Evolutionary conservation across 2,113 vertebrate genomes (phyloP).

Genomic region (Hystrix brachyura): DNA sequence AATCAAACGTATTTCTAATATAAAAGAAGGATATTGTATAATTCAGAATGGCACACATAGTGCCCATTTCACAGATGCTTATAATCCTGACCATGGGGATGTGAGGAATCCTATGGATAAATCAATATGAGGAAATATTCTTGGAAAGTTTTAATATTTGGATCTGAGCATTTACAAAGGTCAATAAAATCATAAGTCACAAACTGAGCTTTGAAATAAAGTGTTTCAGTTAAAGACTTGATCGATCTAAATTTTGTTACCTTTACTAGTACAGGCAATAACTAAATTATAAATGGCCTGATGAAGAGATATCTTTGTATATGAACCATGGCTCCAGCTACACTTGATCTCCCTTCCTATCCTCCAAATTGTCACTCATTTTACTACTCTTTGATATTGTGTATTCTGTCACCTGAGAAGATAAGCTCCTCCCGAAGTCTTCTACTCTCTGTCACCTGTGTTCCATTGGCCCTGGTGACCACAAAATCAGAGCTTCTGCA

Average conservation of each 20-base stretch:
- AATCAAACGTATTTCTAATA: neutral
- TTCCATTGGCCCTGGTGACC: neutral
- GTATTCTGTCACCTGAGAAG: neutral
- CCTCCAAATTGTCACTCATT: neutral
- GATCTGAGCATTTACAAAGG: neutral
- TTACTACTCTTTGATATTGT: neutral
- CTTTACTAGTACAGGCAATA: neutral
- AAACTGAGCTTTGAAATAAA: constrained; percentile 34
- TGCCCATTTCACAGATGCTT: neutral
- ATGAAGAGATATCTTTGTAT: neutral
- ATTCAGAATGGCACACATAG: neutral
- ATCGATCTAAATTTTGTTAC: neutral
- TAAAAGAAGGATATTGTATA: neutral
- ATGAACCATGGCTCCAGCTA: neutral
- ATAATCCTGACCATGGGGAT: neutral
- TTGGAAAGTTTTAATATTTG: constrained; percentile 8
- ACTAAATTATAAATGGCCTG: neutral
- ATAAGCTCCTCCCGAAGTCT: neutral
- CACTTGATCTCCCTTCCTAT: neutral
- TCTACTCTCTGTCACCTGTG: neutral
- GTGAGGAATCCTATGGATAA: neutral
- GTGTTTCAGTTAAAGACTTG: neutral
- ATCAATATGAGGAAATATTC: neutral
- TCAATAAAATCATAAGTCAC: neutral
- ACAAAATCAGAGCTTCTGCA: neutral